Base-by-base conservation (phyloP, 2,113 vertebrate species). In the Anarhynchus alexandrinus region DNA sequence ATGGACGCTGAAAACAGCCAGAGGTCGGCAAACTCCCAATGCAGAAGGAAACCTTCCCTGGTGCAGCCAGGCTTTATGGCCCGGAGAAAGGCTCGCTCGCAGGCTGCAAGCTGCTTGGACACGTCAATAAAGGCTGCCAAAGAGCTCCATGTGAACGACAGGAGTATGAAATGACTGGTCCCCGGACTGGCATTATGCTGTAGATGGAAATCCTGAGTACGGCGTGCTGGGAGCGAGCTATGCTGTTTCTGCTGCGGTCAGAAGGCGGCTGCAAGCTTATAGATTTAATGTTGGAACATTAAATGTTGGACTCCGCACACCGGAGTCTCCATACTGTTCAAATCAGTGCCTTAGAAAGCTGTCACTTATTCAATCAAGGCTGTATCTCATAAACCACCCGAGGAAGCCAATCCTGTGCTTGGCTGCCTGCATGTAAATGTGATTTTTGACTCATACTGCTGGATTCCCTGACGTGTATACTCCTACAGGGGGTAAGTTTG, bases 211-310 rank as follows among this genome's bases (percentile, higher is more conserved):
- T 30, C 57, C 23, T 4, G 13, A 29, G 54, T 9, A 5, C 18
- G 3, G 45, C 0, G 0, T 42, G 52, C 54, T 40, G 38, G 25
- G 66, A 52, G 32, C 0, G 1, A 82, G 38, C 1, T 0, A 5
- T 3, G 30, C 14, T 19, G n/a, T 71, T 87, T 67, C 36, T 79
- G 52, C 52, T 32, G 29, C 10, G 0, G 42, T 55, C 57, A 52
- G 73, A 42, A 51, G 64, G 45, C 1, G 22, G 30, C 52, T 32
- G 47, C 13, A 11, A 29, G 26, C 25, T 38, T n/a, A 16, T 1
- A 52, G 61, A 34, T 40, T 43, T 49, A 10, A 14, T 4, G 40
- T 17, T 65, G 70, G 66, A 9, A 40, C 40, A 40, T 40, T 40
- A 40, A 40, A 40, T 40, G 40, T 40, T 40, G 40, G 40, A 40